Conservation (phyloP, 2,888 invertebrate species). For the Ligdia adustata region DNA sequence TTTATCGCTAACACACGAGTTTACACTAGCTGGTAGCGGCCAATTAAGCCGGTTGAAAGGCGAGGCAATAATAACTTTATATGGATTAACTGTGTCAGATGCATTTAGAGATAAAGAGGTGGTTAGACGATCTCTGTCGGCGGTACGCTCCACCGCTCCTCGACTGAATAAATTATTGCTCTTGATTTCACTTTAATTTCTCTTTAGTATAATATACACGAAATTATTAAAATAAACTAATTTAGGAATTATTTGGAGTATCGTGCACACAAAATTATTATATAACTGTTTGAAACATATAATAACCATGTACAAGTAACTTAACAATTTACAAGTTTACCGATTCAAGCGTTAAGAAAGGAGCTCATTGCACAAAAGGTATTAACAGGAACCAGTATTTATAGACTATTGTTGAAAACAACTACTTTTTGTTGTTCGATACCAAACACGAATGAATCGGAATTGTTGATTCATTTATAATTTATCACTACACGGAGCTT, state of each 20-base stretch:
- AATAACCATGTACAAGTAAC: background rate
- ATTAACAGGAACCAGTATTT: conserved; percentile 70
- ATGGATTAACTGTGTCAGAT: conserved; percentile 76
- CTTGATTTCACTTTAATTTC: conserved; percentile 52
- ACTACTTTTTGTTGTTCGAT: conserved; percentile 66
- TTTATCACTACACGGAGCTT: conserved; percentile 76
- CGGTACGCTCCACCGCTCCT: conserved; percentile 47
- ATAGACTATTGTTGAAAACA: conserved; percentile 73
- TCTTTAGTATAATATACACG: too few species aligned
- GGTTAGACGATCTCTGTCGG: conserved; percentile 60
- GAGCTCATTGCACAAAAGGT: conserved; percentile 51
- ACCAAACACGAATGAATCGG: conserved; percentile 61
- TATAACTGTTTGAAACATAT: too few species aligned
- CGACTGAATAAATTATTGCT: conserved; percentile 62
- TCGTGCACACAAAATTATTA: too few species aligned
- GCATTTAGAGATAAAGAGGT: conserved; percentile 65
- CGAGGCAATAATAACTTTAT: conserved; percentile 75
- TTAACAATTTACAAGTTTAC: conserved; percentile 35
- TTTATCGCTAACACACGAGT: conserved; percentile 70
- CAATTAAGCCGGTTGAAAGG: conserved; percentile 74
- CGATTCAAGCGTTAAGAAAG: conserved; percentile 54
- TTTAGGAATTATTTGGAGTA: too few species aligned
- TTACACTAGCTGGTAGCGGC: conserved; percentile 70
- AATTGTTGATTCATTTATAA: conserved; percentile 76
- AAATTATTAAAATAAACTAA: too few species aligned